Percentiles rank a stretch among this genome's conserved stretches.
Evolutionary conservation across 2,888 invertebrate genomes (phyloP).

Genomic region (Athripsodes cinereus): DNA sequence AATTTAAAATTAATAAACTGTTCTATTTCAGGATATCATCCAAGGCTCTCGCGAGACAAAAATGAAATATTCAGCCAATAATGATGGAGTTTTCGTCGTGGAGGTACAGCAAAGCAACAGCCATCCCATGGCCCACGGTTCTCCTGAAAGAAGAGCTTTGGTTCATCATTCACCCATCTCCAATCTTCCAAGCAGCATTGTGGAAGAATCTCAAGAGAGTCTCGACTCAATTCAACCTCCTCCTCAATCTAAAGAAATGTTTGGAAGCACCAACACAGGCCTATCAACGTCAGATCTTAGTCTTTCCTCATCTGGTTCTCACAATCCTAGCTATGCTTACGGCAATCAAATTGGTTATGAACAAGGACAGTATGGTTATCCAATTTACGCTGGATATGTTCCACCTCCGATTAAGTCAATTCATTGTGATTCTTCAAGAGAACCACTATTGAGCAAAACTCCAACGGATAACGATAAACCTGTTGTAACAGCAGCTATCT

Average conservation of each 20-base stretch:
- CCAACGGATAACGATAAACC: conserved; percentile 54
- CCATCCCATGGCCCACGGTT: conserved; percentile 24
- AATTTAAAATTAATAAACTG: background rate
- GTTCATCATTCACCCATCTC: conserved; percentile 37
- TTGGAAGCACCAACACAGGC: conserved; percentile 54
- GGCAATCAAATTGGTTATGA: conserved; percentile 75
- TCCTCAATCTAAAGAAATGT: conserved; percentile 35
- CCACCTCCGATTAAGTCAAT: conserved; percentile 36
- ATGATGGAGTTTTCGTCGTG: conserved; percentile 69
- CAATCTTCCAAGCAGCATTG: conserved; percentile 5
- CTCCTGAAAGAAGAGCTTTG: conserved; percentile 37
- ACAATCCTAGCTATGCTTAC: conserved; percentile 71
- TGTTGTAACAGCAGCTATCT: conserved; percentile 63
- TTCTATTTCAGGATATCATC: conserved; percentile 57
- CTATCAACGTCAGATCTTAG: conserved; percentile 77
- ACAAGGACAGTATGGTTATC: conserved; percentile 65
- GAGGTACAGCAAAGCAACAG: conserved; percentile 49
- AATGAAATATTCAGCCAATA: conserved; percentile 67
- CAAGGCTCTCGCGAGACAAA: conserved; percentile 67
- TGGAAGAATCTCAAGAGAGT: background rate
- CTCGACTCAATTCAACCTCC: conserved; percentile 24
- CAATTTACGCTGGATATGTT: conserved; percentile 53
- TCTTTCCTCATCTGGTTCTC: conserved; percentile 63
- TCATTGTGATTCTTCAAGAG: conserved; percentile 43
- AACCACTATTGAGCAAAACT: conserved; percentile 46